phyloP scores from a whole-genome alignment of 2,113 vertebrate genomes.

The Thamnophis sirtalis region DNA sequence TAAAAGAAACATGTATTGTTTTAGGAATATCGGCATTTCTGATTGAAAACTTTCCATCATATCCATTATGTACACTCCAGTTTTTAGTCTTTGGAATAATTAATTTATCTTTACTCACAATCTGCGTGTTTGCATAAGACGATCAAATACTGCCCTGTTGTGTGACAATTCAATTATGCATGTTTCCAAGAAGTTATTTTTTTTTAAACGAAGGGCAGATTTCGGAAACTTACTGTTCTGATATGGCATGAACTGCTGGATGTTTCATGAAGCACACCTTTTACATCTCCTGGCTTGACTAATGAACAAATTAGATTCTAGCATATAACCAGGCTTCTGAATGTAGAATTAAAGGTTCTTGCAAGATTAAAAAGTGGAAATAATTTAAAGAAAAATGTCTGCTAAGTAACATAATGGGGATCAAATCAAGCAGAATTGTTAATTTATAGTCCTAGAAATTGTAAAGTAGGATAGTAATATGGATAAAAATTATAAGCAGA shows the following conservation, averaged over 20 bases:
- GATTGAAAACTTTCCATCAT: slow-evolving; percentile 58
- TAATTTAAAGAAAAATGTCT: not conserved
- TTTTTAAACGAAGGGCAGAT: slow-evolving; percentile 40
- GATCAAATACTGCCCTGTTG: slow-evolving; percentile 63
- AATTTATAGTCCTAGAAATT: not conserved
- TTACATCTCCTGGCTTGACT: not conserved
- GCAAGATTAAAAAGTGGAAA: not conserved
- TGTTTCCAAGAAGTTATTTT: slow-evolving; percentile 50
- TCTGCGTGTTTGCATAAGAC: slow-evolving; percentile 62
- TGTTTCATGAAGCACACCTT: slow-evolving; percentile 3
- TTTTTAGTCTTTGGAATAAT: slow-evolving; percentile 59
- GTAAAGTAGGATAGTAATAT: not conserved
- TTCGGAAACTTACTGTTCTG: slow-evolving; percentile 43
- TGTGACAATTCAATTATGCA: slow-evolving; percentile 63
- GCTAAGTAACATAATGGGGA: not conserved
- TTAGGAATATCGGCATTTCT: slow-evolving; percentile 53
- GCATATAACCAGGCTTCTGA: slow-evolving; percentile 2
- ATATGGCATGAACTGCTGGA: slow-evolving; percentile 31
- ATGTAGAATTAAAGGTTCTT: not conserved
- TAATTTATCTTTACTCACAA: slow-evolving; percentile 58
- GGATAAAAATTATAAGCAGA: not conserved
- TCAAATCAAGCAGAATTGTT: not conserved
- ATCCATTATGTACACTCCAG: slow-evolving; percentile 60
- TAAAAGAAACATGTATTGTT: slow-evolving; percentile 52
- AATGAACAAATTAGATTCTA: not conserved